A percentile compares a stretch with the other conserved stretches of the same genome.
These are phyloP conservation scores for Spheniscus mendiculus DNA, from an alignment of 2,113 vertebrate genomes.

Conservation along the genomic window DNA sequence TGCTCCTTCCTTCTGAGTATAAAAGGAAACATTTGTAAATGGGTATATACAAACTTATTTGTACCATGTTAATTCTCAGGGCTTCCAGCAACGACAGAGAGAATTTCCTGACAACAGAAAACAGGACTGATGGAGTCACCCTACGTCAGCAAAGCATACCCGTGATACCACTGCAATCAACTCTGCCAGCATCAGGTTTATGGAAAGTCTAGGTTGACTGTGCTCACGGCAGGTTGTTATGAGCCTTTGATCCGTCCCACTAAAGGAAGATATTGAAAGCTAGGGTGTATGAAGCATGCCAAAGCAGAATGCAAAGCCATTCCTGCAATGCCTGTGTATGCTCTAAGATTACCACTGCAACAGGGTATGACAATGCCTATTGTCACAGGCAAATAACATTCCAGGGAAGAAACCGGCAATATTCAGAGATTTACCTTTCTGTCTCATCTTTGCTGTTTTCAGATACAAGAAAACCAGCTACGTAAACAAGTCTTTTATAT, in stretches of 20 bases:
- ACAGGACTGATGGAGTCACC: background rate
- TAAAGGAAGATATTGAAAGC: background rate
- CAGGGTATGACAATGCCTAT: accelerated
- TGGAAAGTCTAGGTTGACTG: background rate
- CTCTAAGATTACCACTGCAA: background rate
- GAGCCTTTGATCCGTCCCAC: background rate
- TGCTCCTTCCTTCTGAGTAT: background rate
- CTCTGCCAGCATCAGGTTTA: background rate
- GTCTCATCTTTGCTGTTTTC: background rate
- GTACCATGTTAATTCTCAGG: background rate
- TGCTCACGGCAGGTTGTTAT: background rate
- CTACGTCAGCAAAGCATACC: background rate
- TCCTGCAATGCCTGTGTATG: background rate
- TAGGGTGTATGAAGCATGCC: background rate
- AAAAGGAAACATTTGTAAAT: background rate
- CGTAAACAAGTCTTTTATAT: background rate
- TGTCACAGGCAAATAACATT: background rate
- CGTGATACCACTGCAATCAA: background rate
- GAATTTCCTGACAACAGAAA: background rate
- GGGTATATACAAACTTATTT: background rate
- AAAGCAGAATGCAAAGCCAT: background rate
- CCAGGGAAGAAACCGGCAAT: background rate
- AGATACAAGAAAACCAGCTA: background rate
- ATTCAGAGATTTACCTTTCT: background rate
- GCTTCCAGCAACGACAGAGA: background rate